These are phyloP conservation scores for Centropristis striata DNA, from an alignment of 2,113 vertebrate species.

Conservation along the genomic window DNA sequence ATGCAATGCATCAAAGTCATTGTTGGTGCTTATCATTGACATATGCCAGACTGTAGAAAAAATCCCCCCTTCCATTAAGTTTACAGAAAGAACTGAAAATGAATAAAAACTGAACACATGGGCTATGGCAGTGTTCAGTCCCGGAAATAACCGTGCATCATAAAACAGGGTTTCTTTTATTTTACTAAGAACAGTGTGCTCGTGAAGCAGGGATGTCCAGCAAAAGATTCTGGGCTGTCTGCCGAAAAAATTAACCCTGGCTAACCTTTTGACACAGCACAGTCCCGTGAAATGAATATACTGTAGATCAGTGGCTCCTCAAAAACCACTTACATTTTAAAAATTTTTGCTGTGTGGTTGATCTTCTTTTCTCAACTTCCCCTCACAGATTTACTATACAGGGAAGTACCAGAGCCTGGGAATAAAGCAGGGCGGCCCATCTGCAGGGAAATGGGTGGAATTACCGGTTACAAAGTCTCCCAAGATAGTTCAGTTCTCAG, in stretches of 20 bases:
- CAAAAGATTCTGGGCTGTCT: not conserved
- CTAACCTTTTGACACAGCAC: not conserved
- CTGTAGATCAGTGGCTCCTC: not conserved
- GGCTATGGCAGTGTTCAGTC: not conserved
- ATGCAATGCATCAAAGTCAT: too few species aligned
- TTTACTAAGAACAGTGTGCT: not conserved
- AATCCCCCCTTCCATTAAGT: too few species aligned
- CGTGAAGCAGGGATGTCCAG: not conserved
- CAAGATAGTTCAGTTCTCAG: constrained; percentile 97
- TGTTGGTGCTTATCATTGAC: too few species aligned
- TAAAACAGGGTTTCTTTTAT: not conserved
- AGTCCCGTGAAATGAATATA: not conserved
- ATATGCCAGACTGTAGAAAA: too few species aligned
- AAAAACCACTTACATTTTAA: not conserved
- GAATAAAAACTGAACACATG: not conserved
- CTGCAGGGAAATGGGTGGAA: constrained; percentile 98
- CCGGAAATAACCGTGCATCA: not conserved
- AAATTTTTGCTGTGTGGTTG: not conserved
- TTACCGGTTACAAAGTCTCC: constrained; percentile 97
- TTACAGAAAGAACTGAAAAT: too few species aligned
- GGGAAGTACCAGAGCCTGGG: constrained; percentile 99
- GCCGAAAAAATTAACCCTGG: not conserved
- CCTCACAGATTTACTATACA: constrained; percentile 95
- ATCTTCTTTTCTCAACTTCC: not conserved
- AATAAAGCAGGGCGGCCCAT: constrained; percentile 98